phyloP scores from a whole-genome alignment of 2,113 vertebrate genomes.

The Hippocampus guttulatus region DNA sequence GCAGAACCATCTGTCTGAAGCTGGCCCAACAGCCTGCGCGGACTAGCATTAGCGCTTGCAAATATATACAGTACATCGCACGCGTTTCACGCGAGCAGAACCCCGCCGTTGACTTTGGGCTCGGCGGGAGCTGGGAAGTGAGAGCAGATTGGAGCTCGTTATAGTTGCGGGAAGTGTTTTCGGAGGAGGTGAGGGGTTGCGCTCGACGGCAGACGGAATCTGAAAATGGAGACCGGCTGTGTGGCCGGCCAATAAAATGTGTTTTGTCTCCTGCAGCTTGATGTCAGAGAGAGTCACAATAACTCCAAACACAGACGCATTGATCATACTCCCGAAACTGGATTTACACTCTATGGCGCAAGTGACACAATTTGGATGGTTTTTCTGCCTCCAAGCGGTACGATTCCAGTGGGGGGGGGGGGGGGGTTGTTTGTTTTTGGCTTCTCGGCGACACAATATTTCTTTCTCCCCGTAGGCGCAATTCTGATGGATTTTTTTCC shows the following conservation, averaged over 20 bases:
- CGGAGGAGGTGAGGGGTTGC: not conserved
- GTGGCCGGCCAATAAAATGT: constrained; percentile 46
- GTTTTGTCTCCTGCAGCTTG: constrained; percentile 47
- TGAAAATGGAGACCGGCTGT: constrained; percentile 37
- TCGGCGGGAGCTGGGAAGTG: constrained; percentile 49
- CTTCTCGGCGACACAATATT: not conserved
- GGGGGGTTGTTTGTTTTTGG: not conserved
- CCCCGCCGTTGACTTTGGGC: constrained; percentile 36
- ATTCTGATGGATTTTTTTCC: not conserved
- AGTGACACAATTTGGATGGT: not conserved
- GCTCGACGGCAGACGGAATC: constrained; percentile 37
- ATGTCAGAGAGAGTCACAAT: constrained; percentile 43
- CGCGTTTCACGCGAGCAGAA: constrained; percentile 50
- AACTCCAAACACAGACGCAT: constrained; percentile 31
- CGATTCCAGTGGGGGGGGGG: not conserved
- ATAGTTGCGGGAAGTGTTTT: constrained; percentile 19
- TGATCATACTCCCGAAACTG: constrained; percentile 10
- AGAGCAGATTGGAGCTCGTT: constrained; percentile 54
- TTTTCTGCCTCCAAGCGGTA: not conserved
- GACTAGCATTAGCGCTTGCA: constrained; percentile 63
- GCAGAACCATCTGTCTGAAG: constrained; percentile 71
- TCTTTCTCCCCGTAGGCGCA: not conserved
- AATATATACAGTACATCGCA: constrained; percentile 71
- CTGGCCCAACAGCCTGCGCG: constrained; percentile 52
- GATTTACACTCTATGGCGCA: not conserved